Evolutionary conservation across 2,113 vertebrate species (phyloP).

Genomic region (Tetrax tetrax): DNA sequence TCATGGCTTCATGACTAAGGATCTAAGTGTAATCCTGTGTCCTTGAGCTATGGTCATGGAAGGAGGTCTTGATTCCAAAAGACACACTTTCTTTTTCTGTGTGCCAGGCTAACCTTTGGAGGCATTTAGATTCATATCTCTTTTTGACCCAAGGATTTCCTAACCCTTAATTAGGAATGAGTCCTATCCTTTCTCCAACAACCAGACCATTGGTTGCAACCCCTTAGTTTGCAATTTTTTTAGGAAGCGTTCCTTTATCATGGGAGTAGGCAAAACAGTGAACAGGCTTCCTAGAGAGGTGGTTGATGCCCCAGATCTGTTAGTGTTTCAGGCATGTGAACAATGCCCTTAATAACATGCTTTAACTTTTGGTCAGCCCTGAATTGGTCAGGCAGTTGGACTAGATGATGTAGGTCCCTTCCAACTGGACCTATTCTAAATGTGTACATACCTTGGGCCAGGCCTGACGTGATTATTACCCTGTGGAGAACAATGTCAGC

Average conservation of each 20-base stretch:
- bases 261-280: not conserved
- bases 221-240: not conserved
- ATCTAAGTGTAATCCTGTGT: not conserved
- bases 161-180: not conserved
- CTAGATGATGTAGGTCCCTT: not conserved
- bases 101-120: not conserved
- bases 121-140: not conserved
- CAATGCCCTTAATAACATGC: not conserved
- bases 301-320: rapidly evolving
- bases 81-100: not conserved
- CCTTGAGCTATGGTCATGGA: not conserved
- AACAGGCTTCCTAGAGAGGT: not conserved
- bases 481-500: not conserved
- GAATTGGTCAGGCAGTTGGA: not conserved
- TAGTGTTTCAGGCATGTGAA: not conserved
- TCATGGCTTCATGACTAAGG: not conserved
- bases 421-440: rapidly evolving
- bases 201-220: not conserved
- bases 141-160: not conserved
- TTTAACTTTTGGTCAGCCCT: not conserved
- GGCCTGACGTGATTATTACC: not conserved
- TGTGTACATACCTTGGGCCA: not conserved
- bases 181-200: not conserved
- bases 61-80: not conserved
- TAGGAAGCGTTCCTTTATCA: not conserved